Base-by-base conservation (phyloP, 2,797 vertebrate genomes). In the Acrocephalus scirpaceus region DNA sequence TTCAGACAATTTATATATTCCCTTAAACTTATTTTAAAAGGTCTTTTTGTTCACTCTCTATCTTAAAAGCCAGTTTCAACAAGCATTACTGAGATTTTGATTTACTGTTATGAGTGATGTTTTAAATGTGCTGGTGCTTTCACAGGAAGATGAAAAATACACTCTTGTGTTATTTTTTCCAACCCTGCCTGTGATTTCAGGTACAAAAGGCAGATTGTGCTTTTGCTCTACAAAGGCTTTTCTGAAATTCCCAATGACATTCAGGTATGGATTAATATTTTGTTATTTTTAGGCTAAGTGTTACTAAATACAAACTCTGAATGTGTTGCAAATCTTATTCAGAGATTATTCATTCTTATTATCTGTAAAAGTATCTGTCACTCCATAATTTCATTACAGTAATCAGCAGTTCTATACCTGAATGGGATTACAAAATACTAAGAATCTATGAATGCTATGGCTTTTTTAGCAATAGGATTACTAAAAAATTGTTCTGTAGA, bases 241-340 rank as follows among this genome's bases (percentile, higher is more conserved):
- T 71, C 57, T 94, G 83, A 94, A 40, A 69, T 94, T 97, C 67
- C 53, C 65, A 77, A 6, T 91, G 76, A 77, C 77, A 65, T 95
- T 97, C 93, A 95, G 81, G 91, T 91, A 75, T 44, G 51, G 73
- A 93, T 90, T 88, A 92, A 85, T 95, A 92, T 93, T 91, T 91
- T 73, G 36, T 83, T 95, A 70, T 74, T 93, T 97, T 97, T 92
- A 88, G 65, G 58, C 85, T 92, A 92, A 86, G n/a, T 14, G 13
- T 95, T 95, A 91, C 76, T 96, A 95, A 97, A 81, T 94, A 29
- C 19, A 74, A 72, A 72, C n/a, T 82, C 54, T 95, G 73, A 15
- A 6, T 45, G 44, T 58, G 36, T 72, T 26, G 10, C 34, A 96
- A 88, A 76, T 97, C 73, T 95, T 92, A 95, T 83, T 94, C 95